Percentiles rank a stretch among this genome's conserved stretches.
Conservation (phyloP, 2,797 vertebrate species). For the Anisognathus igniventris region DNA sequence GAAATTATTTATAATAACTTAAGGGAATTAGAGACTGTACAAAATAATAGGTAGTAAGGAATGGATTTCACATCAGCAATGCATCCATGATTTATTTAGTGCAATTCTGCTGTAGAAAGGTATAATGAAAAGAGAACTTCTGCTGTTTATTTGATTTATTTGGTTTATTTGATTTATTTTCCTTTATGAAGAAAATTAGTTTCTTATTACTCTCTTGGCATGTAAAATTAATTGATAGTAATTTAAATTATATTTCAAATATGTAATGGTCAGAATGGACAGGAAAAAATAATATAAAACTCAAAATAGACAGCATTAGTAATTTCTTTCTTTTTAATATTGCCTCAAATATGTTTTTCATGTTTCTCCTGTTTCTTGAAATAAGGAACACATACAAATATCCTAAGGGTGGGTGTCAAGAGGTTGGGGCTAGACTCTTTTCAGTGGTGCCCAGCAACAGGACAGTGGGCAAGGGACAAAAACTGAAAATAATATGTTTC, state of each 20-base stretch:
- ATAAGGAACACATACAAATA: not conserved
- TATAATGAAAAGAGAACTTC: slow-evolving; percentile 29
- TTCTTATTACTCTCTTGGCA: not conserved
- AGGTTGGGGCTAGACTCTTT: not conserved
- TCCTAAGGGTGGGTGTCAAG: not conserved
- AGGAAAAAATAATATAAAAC: not conserved
- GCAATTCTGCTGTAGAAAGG: slow-evolving; percentile 2
- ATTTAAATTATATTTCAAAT: not conserved
- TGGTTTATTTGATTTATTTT: slow-evolving; percentile 36
- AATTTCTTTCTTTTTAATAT: not conserved
- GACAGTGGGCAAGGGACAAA: not conserved
- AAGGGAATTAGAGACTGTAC: not conserved
- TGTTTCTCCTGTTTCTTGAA: not conserved
- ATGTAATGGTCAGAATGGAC: not conserved
- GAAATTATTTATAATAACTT: slow-evolving; percentile 51
- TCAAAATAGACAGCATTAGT: not conserved
- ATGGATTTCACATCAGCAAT: slow-evolving; percentile 1
- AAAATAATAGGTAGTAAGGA: slow-evolving; percentile 1
- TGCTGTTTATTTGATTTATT: not conserved
- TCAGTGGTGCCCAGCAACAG: not conserved
- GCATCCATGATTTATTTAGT: slow-evolving; percentile 32
- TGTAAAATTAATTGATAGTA: slow-evolving; percentile 8
- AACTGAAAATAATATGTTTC: not conserved
- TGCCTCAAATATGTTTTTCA: not conserved
- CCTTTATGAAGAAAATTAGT: slow-evolving; percentile 8